Conservation (phyloP, 2,888 invertebrate species). For the Cantharis flavilabris region DNA sequence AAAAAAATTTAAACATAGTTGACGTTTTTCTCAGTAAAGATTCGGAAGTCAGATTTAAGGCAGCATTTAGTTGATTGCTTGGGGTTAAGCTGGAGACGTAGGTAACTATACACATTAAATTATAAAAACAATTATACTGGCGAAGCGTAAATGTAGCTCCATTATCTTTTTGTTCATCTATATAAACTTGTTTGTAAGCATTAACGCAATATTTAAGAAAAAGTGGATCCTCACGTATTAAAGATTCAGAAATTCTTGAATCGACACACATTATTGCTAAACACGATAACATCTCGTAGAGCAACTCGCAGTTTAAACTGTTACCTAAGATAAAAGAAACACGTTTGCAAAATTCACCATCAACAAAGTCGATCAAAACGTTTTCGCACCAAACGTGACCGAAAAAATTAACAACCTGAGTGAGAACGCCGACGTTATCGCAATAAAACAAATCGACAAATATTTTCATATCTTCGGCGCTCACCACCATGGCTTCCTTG, state of each 20-base stretch:
- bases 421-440: not conserved
- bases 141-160: not conserved
- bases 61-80: not conserved
- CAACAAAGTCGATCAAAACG: not conserved
- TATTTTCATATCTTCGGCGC: not conserved
- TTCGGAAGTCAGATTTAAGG: not conserved
- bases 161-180: not conserved
- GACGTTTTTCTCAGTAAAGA: not conserved
- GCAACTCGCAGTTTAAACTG: slow-evolving; percentile 68
- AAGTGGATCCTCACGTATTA: not conserved
- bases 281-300: not conserved
- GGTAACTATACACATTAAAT: not conserved
- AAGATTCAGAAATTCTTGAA: not conserved
- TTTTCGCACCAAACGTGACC: not conserved
- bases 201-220: not conserved
- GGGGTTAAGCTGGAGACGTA: not conserved
- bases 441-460: not conserved
- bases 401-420: not conserved
- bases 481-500: slow-evolving; percentile 3
- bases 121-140: not conserved
- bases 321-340: slow-evolving; percentile 67
- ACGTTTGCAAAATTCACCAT: not conserved
- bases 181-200: not conserved
- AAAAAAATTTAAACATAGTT: not conserved
- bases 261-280: not conserved